These are phyloP conservation scores for Syrrhaptes paradoxus DNA, from an alignment of 2,113 vertebrate species.

Conservation along the genomic window DNA sequence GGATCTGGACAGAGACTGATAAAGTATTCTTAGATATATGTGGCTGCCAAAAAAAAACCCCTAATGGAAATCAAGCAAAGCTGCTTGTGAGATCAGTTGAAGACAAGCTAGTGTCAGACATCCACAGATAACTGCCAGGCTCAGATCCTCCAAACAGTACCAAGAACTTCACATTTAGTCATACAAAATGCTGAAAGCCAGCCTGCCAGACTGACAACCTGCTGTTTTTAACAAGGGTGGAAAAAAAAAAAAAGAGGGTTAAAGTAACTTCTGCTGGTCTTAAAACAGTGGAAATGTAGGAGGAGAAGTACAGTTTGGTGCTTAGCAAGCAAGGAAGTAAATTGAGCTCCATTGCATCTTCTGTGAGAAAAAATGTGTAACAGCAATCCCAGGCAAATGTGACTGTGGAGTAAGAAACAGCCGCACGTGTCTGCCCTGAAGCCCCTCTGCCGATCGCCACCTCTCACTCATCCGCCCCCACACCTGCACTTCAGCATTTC, in stretches of 20 bases:
- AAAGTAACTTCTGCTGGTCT: neutral
- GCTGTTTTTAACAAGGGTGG: neutral
- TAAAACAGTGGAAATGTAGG: neutral
- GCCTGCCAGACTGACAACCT: neutral
- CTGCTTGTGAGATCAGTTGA: constrained; percentile 11
- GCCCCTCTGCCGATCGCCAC: neutral
- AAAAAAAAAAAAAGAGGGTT: neutral
- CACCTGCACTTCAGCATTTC: neutral
- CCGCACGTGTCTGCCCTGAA: neutral
- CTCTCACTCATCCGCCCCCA: neutral
- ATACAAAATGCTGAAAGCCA: neutral
- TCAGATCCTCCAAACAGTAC: neutral
- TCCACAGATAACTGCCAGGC: neutral
- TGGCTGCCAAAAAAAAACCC: neutral
- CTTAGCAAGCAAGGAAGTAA: neutral
- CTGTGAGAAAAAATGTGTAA: neutral
- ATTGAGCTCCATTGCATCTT: neutral
- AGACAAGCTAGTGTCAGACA: constrained; percentile 1
- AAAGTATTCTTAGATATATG: constrained; percentile 12
- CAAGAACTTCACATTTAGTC: neutral
- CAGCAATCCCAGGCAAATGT: neutral
- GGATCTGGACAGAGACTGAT: neutral
- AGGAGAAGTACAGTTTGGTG: neutral
- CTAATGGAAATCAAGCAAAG: constrained; percentile 1
- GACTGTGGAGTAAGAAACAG: neutral